Percentiles rank a stretch among this genome's conserved stretches.
phyloP scores from a whole-genome alignment of 2,888 invertebrate genomes.

The Bimastos eiseni region DNA sequence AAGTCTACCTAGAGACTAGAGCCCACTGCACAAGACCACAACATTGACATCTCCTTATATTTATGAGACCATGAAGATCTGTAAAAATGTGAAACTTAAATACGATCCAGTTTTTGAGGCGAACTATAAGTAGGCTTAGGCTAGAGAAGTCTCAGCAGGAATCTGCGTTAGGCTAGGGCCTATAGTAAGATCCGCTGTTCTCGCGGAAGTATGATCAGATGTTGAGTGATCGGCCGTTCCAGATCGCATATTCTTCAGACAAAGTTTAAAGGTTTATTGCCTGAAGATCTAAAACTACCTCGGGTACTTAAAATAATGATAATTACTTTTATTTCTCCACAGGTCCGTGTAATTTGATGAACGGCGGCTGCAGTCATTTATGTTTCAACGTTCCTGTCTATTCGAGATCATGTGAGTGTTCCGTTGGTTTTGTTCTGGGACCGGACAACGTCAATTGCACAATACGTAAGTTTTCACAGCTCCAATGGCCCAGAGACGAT shows the following conservation, averaged over 20 bases:
- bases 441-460: constrained; percentile 1
- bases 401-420: neutral
- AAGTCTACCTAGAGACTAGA: neutral
- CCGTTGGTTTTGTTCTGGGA: neutral
- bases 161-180: too few relatives aligned
- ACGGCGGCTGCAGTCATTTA: neutral
- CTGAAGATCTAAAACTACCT: too few relatives aligned
- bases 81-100: neutral
- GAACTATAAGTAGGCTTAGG: neutral
- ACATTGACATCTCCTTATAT: neutral
- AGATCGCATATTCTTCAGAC: too few relatives aligned
- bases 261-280: too few relatives aligned
- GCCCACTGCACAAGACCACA: neutral
- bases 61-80: neutral
- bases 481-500: neutral
- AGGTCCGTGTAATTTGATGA: neutral
- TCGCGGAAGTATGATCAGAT: too few relatives aligned
- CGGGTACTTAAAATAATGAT: neutral
- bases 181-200: too few relatives aligned
- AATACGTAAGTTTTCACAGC: constrained; percentile 3
- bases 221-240: too few relatives aligned
- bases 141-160: too few relatives aligned
- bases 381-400: neutral
- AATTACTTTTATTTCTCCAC: neutral
- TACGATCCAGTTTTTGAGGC: neutral